Evolutionary conservation across 2,797 vertebrate genomes (phyloP).

Genomic region (Tadarida brasiliensis): DNA sequence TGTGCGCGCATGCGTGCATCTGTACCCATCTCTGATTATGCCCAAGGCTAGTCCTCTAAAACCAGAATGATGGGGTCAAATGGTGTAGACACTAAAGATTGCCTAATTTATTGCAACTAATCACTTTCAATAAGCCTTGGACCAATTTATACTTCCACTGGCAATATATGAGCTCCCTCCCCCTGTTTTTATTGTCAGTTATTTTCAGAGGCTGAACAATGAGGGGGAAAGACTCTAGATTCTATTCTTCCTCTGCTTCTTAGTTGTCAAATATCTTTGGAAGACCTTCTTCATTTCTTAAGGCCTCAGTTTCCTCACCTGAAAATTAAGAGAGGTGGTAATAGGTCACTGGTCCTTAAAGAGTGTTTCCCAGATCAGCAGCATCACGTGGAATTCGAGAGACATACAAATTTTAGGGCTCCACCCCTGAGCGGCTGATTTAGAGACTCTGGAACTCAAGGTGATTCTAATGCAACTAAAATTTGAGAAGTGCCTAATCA

Average conservation of each 20-base stretch:
- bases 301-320: neutral
- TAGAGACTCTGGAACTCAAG: neutral
- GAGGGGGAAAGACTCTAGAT: neutral
- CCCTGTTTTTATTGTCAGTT: conserved; percentile 1
- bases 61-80: neutral
- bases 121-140: neutral
- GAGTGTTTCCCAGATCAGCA: neutral
- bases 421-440: neutral
- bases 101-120: neutral
- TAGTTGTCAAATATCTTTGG: neutral
- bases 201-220: conserved; percentile 18
- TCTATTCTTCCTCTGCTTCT: neutral
- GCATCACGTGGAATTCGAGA: neutral
- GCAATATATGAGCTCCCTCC: neutral
- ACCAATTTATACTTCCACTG: neutral
- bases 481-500: neutral
- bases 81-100: neutral
- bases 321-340: neutral
- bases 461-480: neutral
- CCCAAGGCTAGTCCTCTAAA: neutral
- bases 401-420: neutral
- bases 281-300: neutral
- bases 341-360: neutral
- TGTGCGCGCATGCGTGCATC: neutral
- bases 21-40: neutral